Conservation (phyloP, 30 jellyfish, hydroid and myxozoan genomes). For the Hydra vulgaris region DNA sequence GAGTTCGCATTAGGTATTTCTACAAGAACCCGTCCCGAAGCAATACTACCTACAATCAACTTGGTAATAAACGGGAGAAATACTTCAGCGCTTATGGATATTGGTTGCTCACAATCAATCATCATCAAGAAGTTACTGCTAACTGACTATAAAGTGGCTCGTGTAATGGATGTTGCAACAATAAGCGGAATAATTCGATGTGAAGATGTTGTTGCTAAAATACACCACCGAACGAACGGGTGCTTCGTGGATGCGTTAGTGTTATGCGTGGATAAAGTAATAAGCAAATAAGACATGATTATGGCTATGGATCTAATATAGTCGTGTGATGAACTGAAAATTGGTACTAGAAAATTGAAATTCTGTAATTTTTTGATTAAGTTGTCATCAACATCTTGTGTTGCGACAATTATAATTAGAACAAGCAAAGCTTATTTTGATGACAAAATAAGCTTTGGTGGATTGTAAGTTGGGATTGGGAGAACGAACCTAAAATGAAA, state of each 20-base stretch:
- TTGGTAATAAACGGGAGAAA: neutral
- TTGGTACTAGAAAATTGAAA: neutral
- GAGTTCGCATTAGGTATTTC: neutral
- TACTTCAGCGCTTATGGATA: neutral
- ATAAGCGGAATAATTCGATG: neutral
- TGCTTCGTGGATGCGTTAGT: neutral
- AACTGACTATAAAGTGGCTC: neutral
- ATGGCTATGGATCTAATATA: neutral
- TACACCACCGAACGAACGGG: neutral
- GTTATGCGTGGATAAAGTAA: neutral
- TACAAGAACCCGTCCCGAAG: neutral
- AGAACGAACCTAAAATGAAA: neutral
- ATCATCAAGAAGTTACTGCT: neutral
- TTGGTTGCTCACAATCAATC: neutral
- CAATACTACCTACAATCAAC: neutral
- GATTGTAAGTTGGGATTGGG: neutral
- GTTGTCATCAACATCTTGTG: neutral
- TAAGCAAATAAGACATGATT: neutral
- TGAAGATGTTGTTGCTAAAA: neutral
- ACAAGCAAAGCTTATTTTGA: neutral
- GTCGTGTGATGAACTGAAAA: neutral
- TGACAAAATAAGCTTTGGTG: neutral
- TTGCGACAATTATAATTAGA: neutral
- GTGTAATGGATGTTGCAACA: neutral
- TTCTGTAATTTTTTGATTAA: neutral